Conservation (phyloP, 2,797 vertebrate genomes). For the Cuculus canorus region DNA sequence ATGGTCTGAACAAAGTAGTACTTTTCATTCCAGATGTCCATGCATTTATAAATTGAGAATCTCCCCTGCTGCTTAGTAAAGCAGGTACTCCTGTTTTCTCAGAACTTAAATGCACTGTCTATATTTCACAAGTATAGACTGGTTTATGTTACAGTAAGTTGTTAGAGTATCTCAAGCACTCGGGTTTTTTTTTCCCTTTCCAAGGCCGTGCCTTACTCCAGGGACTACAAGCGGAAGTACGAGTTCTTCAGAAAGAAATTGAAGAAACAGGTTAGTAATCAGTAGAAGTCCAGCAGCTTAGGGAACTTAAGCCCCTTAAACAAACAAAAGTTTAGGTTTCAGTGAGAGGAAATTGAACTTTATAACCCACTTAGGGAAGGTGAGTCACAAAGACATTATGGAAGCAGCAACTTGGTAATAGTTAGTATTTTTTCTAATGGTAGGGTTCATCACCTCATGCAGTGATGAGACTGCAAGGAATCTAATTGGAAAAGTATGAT, state of each 20-base stretch:
- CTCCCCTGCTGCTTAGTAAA: neutral
- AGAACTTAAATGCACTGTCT: neutral
- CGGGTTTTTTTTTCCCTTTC: neutral
- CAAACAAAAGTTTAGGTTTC: neutral
- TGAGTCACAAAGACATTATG: neutral
- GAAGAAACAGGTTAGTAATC: constrained; percentile 91
- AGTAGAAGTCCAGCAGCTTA: neutral
- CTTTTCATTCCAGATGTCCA: neutral
- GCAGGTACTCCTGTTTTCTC: neutral
- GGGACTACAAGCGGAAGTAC: constrained; percentile 98
- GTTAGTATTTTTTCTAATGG: neutral
- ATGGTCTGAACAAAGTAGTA: neutral
- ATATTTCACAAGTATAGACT: neutral
- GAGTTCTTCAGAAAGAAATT: constrained; percentile 97
- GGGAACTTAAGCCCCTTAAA: neutral
- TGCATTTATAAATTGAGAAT: neutral
- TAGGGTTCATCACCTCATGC: neutral
- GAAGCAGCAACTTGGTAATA: neutral
- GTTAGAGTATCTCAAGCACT: neutral
- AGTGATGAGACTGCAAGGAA: neutral
- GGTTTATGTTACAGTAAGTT: neutral
- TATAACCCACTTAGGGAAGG: neutral
- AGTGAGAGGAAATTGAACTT: neutral
- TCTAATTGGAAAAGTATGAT: neutral
- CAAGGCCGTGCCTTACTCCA: constrained; percentile 98